phyloP scores from a whole-genome alignment of 1,140 invertebrate species.

The Scylla paramamosain region DNA sequence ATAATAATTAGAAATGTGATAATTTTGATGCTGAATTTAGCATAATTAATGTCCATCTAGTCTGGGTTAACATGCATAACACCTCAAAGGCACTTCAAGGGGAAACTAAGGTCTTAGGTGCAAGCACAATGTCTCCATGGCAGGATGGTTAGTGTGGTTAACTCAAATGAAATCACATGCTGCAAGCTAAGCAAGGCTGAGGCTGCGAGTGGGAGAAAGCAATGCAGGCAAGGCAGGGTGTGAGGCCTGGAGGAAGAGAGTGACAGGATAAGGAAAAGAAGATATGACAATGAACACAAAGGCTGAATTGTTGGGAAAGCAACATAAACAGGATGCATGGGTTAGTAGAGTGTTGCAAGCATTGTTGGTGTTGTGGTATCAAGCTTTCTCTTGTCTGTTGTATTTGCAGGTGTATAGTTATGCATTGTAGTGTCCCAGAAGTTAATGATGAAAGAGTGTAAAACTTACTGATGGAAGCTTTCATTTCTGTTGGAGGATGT shows the following conservation, averaged over 20 bases:
- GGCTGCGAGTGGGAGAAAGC: neutral
- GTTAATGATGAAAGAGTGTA: neutral
- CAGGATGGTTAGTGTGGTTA: neutral
- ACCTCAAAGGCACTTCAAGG: neutral
- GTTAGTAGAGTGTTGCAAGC: neutral
- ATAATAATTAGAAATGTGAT: too few species aligned
- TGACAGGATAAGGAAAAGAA: neutral
- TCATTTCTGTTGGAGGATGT: constrained; percentile 22
- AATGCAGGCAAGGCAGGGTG: constrained; percentile 7
- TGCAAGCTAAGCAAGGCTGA: neutral
- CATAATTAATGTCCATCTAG: neutral
- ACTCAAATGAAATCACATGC: neutral
- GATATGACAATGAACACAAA: neutral
- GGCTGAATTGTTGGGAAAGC: neutral
- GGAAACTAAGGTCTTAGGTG: neutral
- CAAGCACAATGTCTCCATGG: neutral
- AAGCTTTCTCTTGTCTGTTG: neutral
- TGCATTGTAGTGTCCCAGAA: neutral
- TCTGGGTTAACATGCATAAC: constrained; percentile 22
- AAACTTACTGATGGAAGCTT: neutral
- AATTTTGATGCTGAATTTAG: neutral
- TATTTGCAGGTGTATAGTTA: neutral
- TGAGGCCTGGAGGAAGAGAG: neutral
- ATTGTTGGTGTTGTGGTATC: neutral
- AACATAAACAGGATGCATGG: constrained; percentile 13